phyloP scores from a whole-genome alignment of 2,888 invertebrate species.

The Ametastegia equiseti region DNA sequence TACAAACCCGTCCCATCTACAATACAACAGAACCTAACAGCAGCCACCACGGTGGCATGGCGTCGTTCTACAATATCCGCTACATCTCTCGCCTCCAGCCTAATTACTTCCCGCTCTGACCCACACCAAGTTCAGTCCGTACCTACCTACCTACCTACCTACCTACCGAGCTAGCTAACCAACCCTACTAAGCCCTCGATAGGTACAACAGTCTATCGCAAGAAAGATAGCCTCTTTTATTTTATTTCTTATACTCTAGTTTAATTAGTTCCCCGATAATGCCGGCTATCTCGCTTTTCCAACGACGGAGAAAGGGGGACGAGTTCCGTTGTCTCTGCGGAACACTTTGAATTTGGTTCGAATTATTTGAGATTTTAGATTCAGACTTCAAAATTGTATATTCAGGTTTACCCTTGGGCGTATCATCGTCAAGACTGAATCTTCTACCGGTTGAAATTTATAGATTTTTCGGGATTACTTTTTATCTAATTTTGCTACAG shows the following conservation, averaged over 20 bases:
- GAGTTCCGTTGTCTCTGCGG: constrained; percentile 36
- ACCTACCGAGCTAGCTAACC: too few relatives aligned
- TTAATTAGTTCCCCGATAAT: constrained; percentile 73
- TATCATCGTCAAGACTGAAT: not conserved
- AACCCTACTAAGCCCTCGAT: constrained; percentile 50
- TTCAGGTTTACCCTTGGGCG: not conserved
- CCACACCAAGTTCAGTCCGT: constrained; percentile 47
- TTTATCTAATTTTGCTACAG: too few relatives aligned
- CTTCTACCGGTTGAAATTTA: not conserved
- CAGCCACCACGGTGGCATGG: constrained; percentile 57
- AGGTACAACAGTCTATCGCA: constrained; percentile 60
- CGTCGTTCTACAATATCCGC: constrained; percentile 69
- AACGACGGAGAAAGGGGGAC: constrained; percentile 56
- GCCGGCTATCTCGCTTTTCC: constrained; percentile 66
- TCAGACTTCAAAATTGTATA: not conserved
- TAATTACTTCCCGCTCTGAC: constrained; percentile 68
- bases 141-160: constrained; percentile 44
- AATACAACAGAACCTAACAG: constrained; percentile 31
- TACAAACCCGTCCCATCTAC: constrained; percentile 1
- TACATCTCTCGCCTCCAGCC: constrained; percentile 71
- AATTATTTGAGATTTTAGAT: constrained; percentile 49
- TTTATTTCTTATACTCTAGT: constrained; percentile 72
- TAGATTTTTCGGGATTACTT: too few relatives aligned
- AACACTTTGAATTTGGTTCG: constrained; percentile 47
- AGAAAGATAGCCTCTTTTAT: constrained; percentile 69